Conservation (phyloP, 2,888 invertebrate species). For the Hyposoter dolosus region DNA sequence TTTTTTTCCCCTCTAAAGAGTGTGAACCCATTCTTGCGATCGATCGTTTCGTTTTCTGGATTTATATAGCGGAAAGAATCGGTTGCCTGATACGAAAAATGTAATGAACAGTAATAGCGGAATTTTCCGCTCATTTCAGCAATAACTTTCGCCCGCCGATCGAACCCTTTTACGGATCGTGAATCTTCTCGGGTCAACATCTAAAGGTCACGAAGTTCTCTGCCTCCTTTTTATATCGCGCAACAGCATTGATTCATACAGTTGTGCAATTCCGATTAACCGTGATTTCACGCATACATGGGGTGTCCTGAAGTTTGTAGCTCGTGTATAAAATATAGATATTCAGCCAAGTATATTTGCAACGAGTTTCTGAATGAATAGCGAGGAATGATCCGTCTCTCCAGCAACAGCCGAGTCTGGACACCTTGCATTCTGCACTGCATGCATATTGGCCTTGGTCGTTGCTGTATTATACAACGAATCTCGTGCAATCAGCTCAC, state of each 20-base stretch:
- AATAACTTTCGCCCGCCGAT: slow-evolving; percentile 27
- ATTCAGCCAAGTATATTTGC: slow-evolving; percentile 1
- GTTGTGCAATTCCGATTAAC: slow-evolving; percentile 45
- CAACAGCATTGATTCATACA: slow-evolving; percentile 38
- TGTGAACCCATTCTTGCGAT: no score
- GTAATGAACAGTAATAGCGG: neutral
- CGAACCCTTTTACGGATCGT: slow-evolving; percentile 9
- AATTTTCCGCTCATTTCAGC: neutral
- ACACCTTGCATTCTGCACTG: neutral
- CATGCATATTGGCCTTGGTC: slow-evolving; percentile 42
- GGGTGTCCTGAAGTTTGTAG: neutral
- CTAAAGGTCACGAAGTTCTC: slow-evolving; percentile 59
- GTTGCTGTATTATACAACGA: slow-evolving; percentile 46
- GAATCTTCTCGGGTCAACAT: slow-evolving; percentile 28
- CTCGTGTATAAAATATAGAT: neutral
- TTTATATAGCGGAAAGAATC: neutral
- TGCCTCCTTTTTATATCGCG: slow-evolving; percentile 28
- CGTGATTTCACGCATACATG: neutral
- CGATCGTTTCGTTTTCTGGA: neutral
- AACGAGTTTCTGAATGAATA: slow-evolving; percentile 26
- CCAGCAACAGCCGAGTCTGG: slow-evolving; percentile 33
- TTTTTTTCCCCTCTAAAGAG: no score
- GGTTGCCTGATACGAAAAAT: neutral
- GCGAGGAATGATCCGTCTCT: slow-evolving; percentile 35
- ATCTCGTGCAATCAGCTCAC: slow-evolving; percentile 23